phyloP scores from a whole-genome alignment of 1,140 invertebrate genomes.

The Grapholita molesta region DNA sequence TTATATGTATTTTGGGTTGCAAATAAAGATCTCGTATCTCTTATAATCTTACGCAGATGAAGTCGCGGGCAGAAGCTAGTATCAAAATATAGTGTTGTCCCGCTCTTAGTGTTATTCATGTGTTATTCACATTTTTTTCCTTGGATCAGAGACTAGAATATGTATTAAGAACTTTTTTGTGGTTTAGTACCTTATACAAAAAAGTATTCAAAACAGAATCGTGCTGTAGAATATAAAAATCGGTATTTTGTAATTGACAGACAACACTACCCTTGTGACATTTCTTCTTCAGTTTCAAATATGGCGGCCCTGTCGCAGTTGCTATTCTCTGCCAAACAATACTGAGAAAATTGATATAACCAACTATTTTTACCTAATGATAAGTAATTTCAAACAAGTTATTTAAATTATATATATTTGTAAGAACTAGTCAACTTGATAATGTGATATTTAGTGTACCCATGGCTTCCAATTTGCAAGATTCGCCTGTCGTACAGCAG shows the following conservation, averaged over 20 bases:
- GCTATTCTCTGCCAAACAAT: constrained; percentile 75
- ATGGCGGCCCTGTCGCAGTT: constrained; percentile 76
- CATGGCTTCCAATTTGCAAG: constrained; percentile 75
- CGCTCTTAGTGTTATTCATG: no score
- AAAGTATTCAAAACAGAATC: no score
- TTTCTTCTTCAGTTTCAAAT: constrained; percentile 71
- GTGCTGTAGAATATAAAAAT: no score
- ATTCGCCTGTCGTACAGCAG: constrained; percentile 67
- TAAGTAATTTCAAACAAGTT: constrained; percentile 43
- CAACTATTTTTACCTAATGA: constrained; percentile 60
- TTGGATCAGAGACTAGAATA: no score
- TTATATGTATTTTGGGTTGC: no score
- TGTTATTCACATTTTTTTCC: no score
- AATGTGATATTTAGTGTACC: constrained; percentile 74
- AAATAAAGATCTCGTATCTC: no score
- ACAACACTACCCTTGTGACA: constrained; percentile 32
- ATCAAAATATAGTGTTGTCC: no score
- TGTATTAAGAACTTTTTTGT: no score
- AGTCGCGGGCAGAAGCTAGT: no score
- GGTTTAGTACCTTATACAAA: no score
- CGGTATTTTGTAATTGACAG: not conserved
- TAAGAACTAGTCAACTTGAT: constrained; percentile 62
- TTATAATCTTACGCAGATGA: no score
- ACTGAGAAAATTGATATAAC: constrained; percentile 65
- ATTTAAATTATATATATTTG: constrained; percentile 37